Conservation (phyloP, 2,113 vertebrate species). For the Hemibagrus wyckioides region DNA sequence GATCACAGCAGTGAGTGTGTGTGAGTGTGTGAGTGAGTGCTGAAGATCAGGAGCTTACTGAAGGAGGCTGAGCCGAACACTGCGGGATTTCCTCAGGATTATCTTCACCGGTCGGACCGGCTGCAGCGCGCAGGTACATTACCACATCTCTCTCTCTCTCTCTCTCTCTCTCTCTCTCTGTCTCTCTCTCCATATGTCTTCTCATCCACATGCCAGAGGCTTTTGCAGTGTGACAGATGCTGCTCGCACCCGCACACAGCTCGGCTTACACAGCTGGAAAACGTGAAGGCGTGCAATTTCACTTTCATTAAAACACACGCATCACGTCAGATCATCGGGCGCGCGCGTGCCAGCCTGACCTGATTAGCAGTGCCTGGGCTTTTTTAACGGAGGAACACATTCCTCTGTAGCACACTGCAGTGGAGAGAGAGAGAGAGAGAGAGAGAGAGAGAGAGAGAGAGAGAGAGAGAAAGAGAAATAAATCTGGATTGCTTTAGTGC, state of each 20-base stretch:
- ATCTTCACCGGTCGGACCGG: neutral
- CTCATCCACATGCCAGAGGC: neutral
- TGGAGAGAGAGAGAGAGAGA: too few species aligned
- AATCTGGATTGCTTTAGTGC: neutral
- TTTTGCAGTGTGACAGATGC: neutral
- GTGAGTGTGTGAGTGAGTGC: conserved; percentile 36
- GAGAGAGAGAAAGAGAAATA: conserved; percentile 13
- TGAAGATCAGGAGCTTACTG: conserved; percentile 15
- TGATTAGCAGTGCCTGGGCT: neutral
- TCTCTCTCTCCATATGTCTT: neutral
- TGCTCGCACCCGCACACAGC: neutral
- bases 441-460: conserved; percentile 9
- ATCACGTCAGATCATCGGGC: neutral
- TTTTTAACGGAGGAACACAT: neutral
- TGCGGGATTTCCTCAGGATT: conserved; percentile 29
- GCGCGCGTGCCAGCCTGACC: neutral
- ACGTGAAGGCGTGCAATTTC: neutral
- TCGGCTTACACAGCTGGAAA: neutral
- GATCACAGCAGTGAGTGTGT: neutral
- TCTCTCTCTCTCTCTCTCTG: neutral
- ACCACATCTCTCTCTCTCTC: neutral
- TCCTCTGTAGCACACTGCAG: conserved; percentile 10
- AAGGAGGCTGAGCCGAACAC: neutral
- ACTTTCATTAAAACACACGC: neutral
- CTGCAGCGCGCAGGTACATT: conserved; percentile 2